Evolutionary conservation across 2,888 invertebrate genomes (phyloP), one percentile per base, ranked within the genome.

Genomic region (Melanostoma mellinum): DNA sequence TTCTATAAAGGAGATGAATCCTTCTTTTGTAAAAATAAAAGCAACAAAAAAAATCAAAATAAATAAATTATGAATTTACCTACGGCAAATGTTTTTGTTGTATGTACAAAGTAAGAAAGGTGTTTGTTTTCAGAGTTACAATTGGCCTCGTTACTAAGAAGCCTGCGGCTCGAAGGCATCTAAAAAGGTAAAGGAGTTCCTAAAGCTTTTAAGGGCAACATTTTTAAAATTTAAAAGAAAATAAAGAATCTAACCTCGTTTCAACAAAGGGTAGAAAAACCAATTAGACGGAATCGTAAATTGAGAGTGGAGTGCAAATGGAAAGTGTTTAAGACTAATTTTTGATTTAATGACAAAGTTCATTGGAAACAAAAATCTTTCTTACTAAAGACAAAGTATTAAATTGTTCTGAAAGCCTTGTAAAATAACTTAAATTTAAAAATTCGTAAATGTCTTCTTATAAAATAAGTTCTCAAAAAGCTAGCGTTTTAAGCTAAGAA

Each of bases 1-100:
- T 82, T 82, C 77, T 72, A 40, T 76, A 61, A 67, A 69, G 65
- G 40, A 75, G 52, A 50, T n/a, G 55, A 65, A 71, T 74, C 74
- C 73, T 74, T 67, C 33, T 72, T 56, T 60, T 78, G 65, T 65
- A 65, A 71, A 46, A 48, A 65, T 1, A 71, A 72, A 65, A 40
- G 38, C 46, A 9, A 30, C 33, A 48, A 61, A 30, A 56, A n/a
- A 32, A 4, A 32, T 20, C 30, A 5, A 58, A 32, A 56, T 30
- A 61, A 46, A 20, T 58, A 58, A 30, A 58, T 2, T 8, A 8
- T 63, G 69, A 68, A 56, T 44, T 81, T 72, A 20, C 20, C 20
- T 20, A 20, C 76, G 69, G 61, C 68, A 72, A 46, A 71, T 56
- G 71, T 77, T 65, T 77, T 67, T 72, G 65, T 71, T 20, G 20